Evolutionary conservation across 2,797 vertebrate species (phyloP).

Genomic region (Chromis chromis): DNA sequence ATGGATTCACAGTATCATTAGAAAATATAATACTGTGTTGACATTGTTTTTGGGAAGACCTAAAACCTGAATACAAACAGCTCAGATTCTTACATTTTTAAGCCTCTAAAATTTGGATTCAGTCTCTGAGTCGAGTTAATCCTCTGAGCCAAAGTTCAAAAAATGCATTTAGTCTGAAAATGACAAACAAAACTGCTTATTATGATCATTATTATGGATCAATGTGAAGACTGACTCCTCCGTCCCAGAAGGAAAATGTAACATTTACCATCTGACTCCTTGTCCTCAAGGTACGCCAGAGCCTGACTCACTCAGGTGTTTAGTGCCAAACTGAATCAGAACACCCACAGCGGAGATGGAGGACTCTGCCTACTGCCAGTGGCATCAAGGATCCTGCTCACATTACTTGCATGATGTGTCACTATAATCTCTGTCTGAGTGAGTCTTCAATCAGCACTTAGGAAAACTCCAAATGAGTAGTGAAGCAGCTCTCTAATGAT

Average conservation of each 20-base stretch:
- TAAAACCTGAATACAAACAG: background rate
- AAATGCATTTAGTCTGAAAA: background rate
- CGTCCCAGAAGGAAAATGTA: background rate
- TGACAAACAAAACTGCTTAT: background rate
- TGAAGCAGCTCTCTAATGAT: background rate
- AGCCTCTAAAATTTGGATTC: background rate
- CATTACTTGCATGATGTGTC: conserved; percentile 36
- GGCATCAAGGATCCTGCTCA: conserved; percentile 35
- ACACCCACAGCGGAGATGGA: conserved; percentile 15
- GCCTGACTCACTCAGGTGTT: conserved; percentile 17
- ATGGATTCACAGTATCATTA: background rate
- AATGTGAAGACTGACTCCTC: background rate
- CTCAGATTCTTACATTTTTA: background rate
- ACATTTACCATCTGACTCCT: background rate
- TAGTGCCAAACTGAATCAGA: conserved; percentile 32
- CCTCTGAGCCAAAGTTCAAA: no score
- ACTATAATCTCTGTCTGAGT: conserved; percentile 12
- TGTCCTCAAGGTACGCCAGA: background rate
- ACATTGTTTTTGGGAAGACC: background rate
- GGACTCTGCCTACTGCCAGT: conserved; percentile 16
- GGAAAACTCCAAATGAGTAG: background rate
- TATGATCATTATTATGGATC: background rate
- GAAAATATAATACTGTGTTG: background rate
- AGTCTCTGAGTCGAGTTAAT: background rate
- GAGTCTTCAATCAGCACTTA: background rate